Evolutionary conservation across 2,888 invertebrate genomes (phyloP).

Genomic region (Cacoxenus indagator): DNA sequence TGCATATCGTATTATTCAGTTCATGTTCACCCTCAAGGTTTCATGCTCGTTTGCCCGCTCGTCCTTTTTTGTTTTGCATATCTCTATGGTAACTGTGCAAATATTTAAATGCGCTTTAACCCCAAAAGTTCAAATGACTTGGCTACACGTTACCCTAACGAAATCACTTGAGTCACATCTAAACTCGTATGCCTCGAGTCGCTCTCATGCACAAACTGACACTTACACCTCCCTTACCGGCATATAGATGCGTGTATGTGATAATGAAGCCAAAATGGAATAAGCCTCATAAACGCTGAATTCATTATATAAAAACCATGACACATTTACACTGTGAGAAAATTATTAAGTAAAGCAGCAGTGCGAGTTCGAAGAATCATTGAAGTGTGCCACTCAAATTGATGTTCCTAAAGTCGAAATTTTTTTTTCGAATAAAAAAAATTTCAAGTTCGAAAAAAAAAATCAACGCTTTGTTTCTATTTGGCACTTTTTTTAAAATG

Average conservation of each 20-base stretch:
- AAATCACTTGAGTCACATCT: slow-evolving; percentile 38
- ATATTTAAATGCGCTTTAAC: slow-evolving; percentile 48
- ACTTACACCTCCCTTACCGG: slow-evolving; percentile 12
- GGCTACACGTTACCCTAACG: slow-evolving; percentile 24
- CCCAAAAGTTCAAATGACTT: slow-evolving; percentile 42
- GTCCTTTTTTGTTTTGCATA: neutral
- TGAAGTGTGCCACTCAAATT: no score
- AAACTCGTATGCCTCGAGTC: slow-evolving; percentile 24
- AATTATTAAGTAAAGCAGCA: neutral
- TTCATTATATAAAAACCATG: slow-evolving; percentile 56
- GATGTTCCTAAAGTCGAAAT: no score
- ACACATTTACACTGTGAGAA: slow-evolving; percentile 16
- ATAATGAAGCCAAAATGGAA: slow-evolving; percentile 62
- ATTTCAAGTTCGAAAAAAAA: no score
- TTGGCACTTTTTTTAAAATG: no score
- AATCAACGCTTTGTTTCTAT: no score
- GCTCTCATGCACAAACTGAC: slow-evolving; percentile 7
- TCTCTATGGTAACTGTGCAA: slow-evolving; percentile 38
- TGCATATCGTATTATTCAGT: neutral
- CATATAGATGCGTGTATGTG: slow-evolving; percentile 39
- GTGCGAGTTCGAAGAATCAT: no score
- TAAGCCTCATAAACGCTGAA: slow-evolving; percentile 65
- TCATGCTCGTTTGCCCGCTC: neutral
- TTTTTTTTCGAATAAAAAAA: no score
- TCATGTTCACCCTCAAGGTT: slow-evolving; percentile 17